These are phyloP conservation scores for Araneus ventricosus DNA, from an alignment of 1,140 invertebrate species.

Conservation along the genomic window DNA sequence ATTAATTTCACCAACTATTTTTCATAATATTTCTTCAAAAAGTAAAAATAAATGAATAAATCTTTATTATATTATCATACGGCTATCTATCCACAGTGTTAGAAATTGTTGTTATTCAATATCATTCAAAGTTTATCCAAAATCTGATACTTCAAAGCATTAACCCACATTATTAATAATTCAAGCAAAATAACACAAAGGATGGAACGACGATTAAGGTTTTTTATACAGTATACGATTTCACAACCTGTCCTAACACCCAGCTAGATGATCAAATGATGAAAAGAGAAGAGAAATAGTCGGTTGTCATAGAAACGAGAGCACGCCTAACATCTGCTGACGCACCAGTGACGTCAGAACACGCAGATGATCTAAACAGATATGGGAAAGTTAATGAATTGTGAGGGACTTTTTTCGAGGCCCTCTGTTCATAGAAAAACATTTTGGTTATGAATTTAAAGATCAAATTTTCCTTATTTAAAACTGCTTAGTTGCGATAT, in stretches of 20 bases:
- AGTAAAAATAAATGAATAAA: too few species aligned
- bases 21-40: too few species aligned
- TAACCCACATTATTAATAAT: neutral
- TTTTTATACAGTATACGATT: neutral
- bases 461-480: too few species aligned
- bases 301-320: conserved; percentile 53
- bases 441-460: too few species aligned
- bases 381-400: conserved; percentile 43
- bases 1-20: too few species aligned
- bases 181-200: neutral
- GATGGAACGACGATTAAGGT: neutral
- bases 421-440: neutral
- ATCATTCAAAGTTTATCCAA: too few species aligned
- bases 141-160: too few species aligned
- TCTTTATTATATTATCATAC: too few species aligned
- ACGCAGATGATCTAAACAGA: conserved; percentile 36
- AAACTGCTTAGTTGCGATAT: too few species aligned
- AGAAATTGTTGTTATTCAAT: too few species aligned
- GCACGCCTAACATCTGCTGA: conserved; percentile 73
- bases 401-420: conserved; percentile 10
- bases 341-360: conserved; percentile 68
- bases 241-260: neutral
- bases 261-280: conserved; percentile 39
- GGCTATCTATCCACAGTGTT: too few species aligned
- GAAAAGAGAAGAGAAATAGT: conserved; percentile 51